Evolutionary conservation across 2,113 vertebrate species (phyloP), one percentile per base, ranked within the genome.

Genomic region (Mesoclemmys tuberculata): DNA sequence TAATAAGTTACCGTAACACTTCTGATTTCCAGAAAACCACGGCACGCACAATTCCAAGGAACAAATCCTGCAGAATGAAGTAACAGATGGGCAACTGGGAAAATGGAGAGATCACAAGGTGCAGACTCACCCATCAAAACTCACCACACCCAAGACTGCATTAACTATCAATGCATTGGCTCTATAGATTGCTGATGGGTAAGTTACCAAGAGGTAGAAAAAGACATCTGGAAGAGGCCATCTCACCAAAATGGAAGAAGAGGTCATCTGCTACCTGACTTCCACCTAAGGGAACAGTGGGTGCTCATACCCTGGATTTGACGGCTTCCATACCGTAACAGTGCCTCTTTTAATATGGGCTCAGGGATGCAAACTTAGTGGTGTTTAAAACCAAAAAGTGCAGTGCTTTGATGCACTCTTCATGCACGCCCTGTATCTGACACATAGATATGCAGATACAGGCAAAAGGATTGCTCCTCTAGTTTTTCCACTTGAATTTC

Each of bases 121-220:
- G 38, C 3, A 75, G 3, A 1, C 9, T 77, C 2, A 52, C 64
- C 56, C 0, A 0, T 35, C 46, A 12, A 0, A 2, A 1, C 74
- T 38, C 64, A 49, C 27, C 55, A 12, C 8, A 2, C 2, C 71
- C 85, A 22, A 91, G 94, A 44, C 56, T 46, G 75, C 64, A 38
- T 41, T 38, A 78, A 58, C 10, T 46, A 41, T 3, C 8, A 86
- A n/a, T 0, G 3, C 1, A 46, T 29, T 90, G 64, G n/a, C 64
- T 38, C 5, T 22, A 82, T 51, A 22, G 6, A 46, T 27, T 77
- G 7, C 74, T 46, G 12, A 46, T 77, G 41, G 74, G 26, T 16
- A 46, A 4, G 68, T 74, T 85, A 75, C 27, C 35, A 85, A 5
- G 31, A 71, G 9, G 64, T n/a, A 19, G 31, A 5, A 75, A 19